phyloP scores from a whole-genome alignment of 2,113 vertebrate species.

The Hippocampus zosterae region DNA sequence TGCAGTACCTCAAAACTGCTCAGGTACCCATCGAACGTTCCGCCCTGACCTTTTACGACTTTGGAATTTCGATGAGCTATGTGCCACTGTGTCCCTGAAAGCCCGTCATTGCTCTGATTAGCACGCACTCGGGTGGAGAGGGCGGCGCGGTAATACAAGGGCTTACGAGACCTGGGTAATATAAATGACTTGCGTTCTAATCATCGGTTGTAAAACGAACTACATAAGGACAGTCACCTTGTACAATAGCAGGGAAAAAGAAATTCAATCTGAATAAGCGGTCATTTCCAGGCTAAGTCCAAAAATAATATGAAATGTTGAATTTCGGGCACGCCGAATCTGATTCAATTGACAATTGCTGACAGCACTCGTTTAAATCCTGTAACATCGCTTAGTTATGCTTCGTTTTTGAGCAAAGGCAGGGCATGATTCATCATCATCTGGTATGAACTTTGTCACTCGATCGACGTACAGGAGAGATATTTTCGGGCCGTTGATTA shows the following conservation, averaged over 20 bases:
- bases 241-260: background rate
- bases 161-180: background rate
- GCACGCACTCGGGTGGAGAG: background rate
- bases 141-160: background rate
- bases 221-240: background rate
- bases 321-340: background rate
- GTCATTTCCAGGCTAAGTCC: background rate
- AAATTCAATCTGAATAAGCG: background rate
- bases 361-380: background rate
- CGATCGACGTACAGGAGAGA: too few species aligned
- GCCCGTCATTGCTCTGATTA: background rate
- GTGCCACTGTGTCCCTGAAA: background rate
- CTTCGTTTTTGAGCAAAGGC: too few species aligned
- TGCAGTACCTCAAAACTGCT: constrained; percentile 87
- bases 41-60: background rate
- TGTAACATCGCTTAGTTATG: too few species aligned
- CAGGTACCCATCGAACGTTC: constrained; percentile 69
- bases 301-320: background rate
- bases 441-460: too few species aligned
- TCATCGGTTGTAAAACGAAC: background rate
- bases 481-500: too few species aligned
- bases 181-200: background rate
- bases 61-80: background rate
- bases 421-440: too few species aligned
- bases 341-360: background rate